A percentile compares a stretch with the other conserved stretches of the same genome.
These are phyloP conservation scores for Holcopasites calliopsidis DNA, from an alignment of 1,140 invertebrate genomes.

Conservation along the genomic window DNA sequence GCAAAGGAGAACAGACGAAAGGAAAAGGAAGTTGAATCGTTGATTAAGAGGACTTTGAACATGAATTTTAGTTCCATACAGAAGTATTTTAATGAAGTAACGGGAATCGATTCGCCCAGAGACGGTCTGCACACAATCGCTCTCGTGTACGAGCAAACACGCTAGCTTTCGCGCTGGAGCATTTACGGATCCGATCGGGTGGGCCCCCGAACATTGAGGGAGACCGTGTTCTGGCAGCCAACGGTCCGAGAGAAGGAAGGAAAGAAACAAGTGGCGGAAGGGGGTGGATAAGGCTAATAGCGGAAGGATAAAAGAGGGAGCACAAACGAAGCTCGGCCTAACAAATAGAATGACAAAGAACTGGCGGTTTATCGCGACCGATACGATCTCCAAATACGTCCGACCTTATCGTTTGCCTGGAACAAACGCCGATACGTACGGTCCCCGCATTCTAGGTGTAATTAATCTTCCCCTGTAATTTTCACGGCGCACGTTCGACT, in stretches of 20 bases:
- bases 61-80: no score
- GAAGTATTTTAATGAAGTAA: no score
- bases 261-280: background rate
- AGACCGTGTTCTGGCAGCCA: constrained; percentile 26
- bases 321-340: constrained; percentile 39
- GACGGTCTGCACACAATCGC: constrained; percentile 6
- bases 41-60: no score
- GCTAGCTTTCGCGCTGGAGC: constrained; percentile 35
- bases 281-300: background rate
- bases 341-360: constrained; percentile 58
- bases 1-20: background rate
- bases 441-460: constrained; percentile 20
- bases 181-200: constrained; percentile 64
- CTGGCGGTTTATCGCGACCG: constrained; percentile 52
- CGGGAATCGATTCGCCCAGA: no score
- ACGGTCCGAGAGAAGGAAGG: background rate
- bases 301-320: constrained; percentile 14
- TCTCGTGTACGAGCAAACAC: constrained; percentile 10
- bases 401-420: constrained; percentile 57
- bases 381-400: constrained; percentile 58
- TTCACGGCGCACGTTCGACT: background rate
- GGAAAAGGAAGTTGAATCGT: background rate
- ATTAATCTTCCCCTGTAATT: constrained; percentile 47
- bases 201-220: constrained; percentile 25
- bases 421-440: constrained; percentile 54